Percentiles rank a stretch among this genome's conserved stretches.
Conservation (phyloP, 2,113 vertebrate genomes). For the Pangasianodon gigas region DNA sequence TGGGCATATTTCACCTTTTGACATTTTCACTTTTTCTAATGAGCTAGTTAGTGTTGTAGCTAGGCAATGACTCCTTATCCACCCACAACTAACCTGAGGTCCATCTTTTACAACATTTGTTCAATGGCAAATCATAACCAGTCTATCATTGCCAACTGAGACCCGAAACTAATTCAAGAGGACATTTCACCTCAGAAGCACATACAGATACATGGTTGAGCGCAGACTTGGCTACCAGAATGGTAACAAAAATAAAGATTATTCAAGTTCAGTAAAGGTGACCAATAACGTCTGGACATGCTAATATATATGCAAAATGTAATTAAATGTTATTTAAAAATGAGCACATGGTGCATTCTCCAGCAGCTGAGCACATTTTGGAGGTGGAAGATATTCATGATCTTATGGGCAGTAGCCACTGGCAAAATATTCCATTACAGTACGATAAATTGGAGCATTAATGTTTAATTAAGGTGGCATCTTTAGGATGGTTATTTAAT, state of each 20-base stretch:
- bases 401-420: constrained; percentile 33
- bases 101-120: not conserved
- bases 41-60: not conserved
- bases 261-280: constrained; percentile 9
- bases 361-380: constrained; percentile 41
- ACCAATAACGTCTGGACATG: not conserved
- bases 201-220: not conserved
- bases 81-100: not conserved
- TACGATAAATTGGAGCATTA: constrained; percentile 48
- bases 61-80: not conserved
- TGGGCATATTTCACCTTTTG: not conserved
- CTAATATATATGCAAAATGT: constrained; percentile 30
- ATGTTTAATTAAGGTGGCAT: constrained; percentile 45
- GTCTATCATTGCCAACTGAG: not conserved
- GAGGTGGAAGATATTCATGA: constrained; percentile 41
- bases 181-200: not conserved
- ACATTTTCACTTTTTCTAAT: constrained; percentile 1
- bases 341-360: constrained; percentile 9
- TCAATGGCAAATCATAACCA: not conserved
- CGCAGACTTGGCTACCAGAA: not conserved
- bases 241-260: not conserved
- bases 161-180: constrained; percentile 35
- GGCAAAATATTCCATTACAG: constrained; percentile 54
- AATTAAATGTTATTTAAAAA: constrained; percentile 40
- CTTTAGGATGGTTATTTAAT: constrained; percentile 42